These are phyloP conservation scores for Neomonachus schauinslandi DNA, from an alignment of 2,113 vertebrate species.

Conservation along the genomic window DNA sequence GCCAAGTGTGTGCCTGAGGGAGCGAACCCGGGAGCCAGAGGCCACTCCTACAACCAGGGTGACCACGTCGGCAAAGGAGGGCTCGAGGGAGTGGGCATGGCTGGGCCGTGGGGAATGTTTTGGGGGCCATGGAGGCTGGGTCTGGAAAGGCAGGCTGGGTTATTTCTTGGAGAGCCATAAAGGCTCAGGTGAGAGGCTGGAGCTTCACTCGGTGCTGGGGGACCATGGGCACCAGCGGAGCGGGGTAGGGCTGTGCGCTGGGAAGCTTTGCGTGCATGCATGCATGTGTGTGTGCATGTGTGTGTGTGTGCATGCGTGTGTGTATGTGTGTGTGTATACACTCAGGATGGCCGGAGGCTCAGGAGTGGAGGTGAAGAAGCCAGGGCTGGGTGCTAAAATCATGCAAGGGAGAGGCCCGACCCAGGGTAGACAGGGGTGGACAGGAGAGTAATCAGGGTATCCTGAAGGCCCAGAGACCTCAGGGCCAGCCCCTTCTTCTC, in stretches of 20 bases:
- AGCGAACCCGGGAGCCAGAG: background rate
- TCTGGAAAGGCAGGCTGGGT: background rate
- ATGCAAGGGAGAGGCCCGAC: background rate
- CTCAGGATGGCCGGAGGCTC: background rate
- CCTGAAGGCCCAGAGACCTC: background rate
- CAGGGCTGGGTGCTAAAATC: background rate
- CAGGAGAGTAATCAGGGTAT: background rate
- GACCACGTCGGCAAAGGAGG: background rate
- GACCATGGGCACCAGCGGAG: background rate
- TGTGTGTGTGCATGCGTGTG: background rate
- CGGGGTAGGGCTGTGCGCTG: background rate
- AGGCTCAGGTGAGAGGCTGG: background rate
- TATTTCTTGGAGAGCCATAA: background rate
- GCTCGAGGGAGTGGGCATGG: fast-evolving
- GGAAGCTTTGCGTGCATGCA: background rate
- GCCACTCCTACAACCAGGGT: background rate
- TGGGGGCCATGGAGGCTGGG: background rate
- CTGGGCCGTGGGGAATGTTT: background rate
- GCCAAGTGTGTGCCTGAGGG: background rate
- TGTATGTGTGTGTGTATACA: background rate
- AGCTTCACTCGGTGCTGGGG: background rate
- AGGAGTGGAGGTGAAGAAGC: background rate
- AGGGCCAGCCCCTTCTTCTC: background rate
- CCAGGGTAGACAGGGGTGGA: background rate
- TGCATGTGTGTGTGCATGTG: background rate